Evolutionary conservation across 2,113 vertebrate genomes (phyloP), one percentile per base, ranked within the genome.

Genomic region (Ctenodactylus gundi): DNA sequence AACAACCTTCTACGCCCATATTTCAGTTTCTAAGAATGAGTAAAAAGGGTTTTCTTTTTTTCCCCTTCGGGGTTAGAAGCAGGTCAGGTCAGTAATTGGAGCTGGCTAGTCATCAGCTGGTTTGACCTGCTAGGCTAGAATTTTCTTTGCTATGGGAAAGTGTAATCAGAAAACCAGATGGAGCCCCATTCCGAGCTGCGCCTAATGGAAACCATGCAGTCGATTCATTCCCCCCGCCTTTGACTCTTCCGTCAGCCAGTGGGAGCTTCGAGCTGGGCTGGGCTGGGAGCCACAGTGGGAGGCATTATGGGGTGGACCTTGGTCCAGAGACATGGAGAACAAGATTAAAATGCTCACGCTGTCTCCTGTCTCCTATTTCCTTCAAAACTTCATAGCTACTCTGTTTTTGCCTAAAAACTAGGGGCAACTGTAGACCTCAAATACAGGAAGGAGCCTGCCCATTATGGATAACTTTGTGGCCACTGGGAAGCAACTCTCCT

Each of bases 141-240:
- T 98, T 97, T 97, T 98, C 95, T 97, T 97, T 96, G 93, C 94
- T 97, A 91, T 95, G 93, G 89, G 94, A 97, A 97, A 97, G 68
- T 73, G 64, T 97, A 97, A 98, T 97, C 93, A 98, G 97, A 98
- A 98, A 97, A 97, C 96, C 97, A 98, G 95, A 98, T 97, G 95
- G 96, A 92, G 76, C 84, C 86, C 96, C 96, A 86, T 91, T 95
- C 25, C 89, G 91, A 93, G 29, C 89, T 25, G 88, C 85, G 18
- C 29, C 13, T 97, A 95, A 94, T 97, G 95, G 87, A 82, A 97
- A 98, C 90, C 4, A 39, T 85, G 57, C 95, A 96, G 95, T 95
- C 96, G 55, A 51, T 72, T 97, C 94, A 90, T 97, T 97, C 95
- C 83, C 94, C 93, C 82, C 94, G 94, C 82, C 75, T 96, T 95